These are phyloP conservation scores for Acanthopagrus latus DNA, from an alignment of 2,797 vertebrate genomes.

Conservation along the genomic window DNA sequence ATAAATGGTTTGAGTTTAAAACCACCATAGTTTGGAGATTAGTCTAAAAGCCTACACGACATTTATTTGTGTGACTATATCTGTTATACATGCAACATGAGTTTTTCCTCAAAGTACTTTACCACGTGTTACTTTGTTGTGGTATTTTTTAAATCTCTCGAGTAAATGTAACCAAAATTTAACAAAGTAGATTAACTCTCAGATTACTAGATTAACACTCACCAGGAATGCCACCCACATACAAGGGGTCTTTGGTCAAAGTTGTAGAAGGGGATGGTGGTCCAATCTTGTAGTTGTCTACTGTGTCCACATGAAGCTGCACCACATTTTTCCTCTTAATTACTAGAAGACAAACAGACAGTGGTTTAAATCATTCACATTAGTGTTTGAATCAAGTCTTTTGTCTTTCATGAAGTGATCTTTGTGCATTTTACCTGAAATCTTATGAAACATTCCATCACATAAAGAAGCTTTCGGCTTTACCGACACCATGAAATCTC, in stretches of 20 bases:
- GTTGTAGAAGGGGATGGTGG: constrained; percentile 65
- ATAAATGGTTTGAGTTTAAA: neutral
- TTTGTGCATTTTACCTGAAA: constrained; percentile 86
- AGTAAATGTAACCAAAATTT: neutral
- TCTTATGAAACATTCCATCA: constrained; percentile 90
- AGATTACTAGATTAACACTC: constrained; percentile 46
- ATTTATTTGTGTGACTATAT: neutral
- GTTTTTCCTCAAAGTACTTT: neutral
- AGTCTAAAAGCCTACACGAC: neutral
- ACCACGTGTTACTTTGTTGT: neutral
- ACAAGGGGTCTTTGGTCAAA: constrained; percentile 82
- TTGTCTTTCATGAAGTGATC: neutral
- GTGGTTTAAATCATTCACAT: neutral
- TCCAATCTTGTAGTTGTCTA: constrained; percentile 84
- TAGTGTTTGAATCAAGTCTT: neutral
- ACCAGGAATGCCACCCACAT: constrained; percentile 94
- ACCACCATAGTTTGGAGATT: neutral
- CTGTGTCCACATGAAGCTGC: constrained; percentile 88
- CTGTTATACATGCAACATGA: neutral
- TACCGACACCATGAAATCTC: constrained; percentile 87
- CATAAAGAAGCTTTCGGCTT: constrained; percentile 87
- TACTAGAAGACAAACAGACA: constrained; percentile 79
- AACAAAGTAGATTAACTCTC: neutral
- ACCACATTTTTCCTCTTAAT: constrained; percentile 87
- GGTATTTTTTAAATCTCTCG: neutral